Evolutionary conservation across 2,888 invertebrate genomes (phyloP).

Genomic region (Drosophila acutilabella): DNA sequence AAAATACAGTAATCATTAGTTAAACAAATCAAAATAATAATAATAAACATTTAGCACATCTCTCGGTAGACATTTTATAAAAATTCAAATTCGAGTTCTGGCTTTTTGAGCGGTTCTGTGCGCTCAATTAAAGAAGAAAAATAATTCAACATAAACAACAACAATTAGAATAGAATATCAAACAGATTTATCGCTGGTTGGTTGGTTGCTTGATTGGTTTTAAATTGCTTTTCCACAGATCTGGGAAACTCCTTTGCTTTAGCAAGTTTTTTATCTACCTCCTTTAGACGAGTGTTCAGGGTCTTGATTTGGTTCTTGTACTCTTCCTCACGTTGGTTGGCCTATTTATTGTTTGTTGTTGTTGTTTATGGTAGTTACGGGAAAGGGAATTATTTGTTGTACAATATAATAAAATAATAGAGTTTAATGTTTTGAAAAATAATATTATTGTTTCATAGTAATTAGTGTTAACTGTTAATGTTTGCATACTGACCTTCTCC

Average conservation of each 20-base stretch:
- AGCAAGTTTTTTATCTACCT: slow-evolving; percentile 88
- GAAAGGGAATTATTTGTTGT: slow-evolving; percentile 31
- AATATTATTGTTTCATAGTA: no score
- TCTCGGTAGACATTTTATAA: slow-evolving; percentile 84
- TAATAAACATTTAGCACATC: slow-evolving; percentile 27
- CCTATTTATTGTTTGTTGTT: slow-evolving; percentile 87
- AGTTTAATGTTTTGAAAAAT: no score
- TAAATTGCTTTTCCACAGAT: slow-evolving; percentile 46
- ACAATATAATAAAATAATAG: neutral
- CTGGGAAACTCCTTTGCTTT: slow-evolving; percentile 69
- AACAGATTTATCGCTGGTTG: slow-evolving; percentile 55
- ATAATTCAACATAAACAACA: slow-evolving; percentile 64
- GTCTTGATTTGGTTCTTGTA: slow-evolving; percentile 99
- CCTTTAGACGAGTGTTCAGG: slow-evolving; percentile 99
- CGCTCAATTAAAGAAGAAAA: slow-evolving; percentile 27
- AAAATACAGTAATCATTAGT: slow-evolving; percentile 79
- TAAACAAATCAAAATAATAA: slow-evolving; percentile 47
- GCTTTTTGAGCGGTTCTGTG: slow-evolving; percentile 39
- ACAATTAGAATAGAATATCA: slow-evolving; percentile 53
- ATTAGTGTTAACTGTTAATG: neutral
- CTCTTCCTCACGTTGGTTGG: slow-evolving; percentile 99
- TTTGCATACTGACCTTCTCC: slow-evolving; percentile 93
- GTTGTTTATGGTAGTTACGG: slow-evolving; percentile 56
- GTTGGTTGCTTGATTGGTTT: slow-evolving; percentile 32
- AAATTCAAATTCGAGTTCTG: slow-evolving; percentile 21